These are phyloP conservation scores for Sebastiscus albofasciatus DNA, from an alignment of 2,797 vertebrate genomes.

Conservation along the genomic window DNA sequence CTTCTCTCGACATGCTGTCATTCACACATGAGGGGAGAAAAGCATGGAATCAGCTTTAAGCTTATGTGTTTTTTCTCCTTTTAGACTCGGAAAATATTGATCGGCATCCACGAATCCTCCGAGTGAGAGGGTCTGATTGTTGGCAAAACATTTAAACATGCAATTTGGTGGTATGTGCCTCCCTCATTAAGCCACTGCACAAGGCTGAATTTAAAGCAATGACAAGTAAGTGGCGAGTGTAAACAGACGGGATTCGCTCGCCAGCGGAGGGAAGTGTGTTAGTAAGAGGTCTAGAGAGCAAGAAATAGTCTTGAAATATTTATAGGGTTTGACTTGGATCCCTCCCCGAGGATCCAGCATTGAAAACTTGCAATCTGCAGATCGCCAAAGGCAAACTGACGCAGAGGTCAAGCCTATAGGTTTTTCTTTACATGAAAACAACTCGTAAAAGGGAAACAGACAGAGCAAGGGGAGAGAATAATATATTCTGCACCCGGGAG, in stretches of 20 bases:
- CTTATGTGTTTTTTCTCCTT: slow-evolving; percentile 18
- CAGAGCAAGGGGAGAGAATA: slow-evolving; percentile 62
- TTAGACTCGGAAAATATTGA: slow-evolving; percentile 60
- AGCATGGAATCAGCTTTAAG: slow-evolving; percentile 37
- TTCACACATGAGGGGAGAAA: slow-evolving; percentile 32
- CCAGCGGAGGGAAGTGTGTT: slow-evolving; percentile 68
- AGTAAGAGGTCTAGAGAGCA: slow-evolving; percentile 76
- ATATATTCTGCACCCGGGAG: slow-evolving; percentile 81
- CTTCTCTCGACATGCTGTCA: slow-evolving; percentile 53
- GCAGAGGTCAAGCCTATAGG: slow-evolving; percentile 88
- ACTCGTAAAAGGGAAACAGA: slow-evolving; percentile 83
- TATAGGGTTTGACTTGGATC: slow-evolving; percentile 88
- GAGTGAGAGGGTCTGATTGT: slow-evolving; percentile 48
- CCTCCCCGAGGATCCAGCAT: slow-evolving; percentile 83
- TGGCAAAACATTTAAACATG: slow-evolving; percentile 69
- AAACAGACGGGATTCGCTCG: slow-evolving; percentile 65
- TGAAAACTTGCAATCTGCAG: slow-evolving; percentile 86
- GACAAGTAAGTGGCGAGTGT: slow-evolving; percentile 70
- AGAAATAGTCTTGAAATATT: slow-evolving; percentile 89
- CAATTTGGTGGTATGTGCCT: slow-evolving; percentile 54
- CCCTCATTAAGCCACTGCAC: slow-evolving; percentile 69
- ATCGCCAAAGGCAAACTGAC: slow-evolving; percentile 86
- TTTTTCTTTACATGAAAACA: slow-evolving; percentile 91
- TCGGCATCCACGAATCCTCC: slow-evolving; percentile 52
- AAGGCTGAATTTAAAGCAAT: slow-evolving; percentile 67